Percentiles rank a stretch among this genome's conserved stretches.
These are phyloP conservation scores for Neopipo cinnamomea DNA, from an alignment of 2,113 vertebrate species.

Conservation along the genomic window DNA sequence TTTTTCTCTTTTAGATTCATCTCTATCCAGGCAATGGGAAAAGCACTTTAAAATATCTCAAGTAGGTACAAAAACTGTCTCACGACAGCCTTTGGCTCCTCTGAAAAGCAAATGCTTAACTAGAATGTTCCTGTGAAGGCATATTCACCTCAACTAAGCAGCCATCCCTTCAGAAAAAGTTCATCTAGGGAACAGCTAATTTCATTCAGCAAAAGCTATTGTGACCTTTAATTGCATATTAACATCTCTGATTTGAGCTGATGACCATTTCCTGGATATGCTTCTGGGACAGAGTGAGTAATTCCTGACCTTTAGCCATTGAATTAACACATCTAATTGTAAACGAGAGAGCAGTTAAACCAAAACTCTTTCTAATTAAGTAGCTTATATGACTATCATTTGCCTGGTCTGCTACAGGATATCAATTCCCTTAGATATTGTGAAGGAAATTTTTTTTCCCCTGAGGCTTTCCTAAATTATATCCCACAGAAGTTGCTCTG, in stretches of 20 bases:
- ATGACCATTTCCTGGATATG: conserved; percentile 1
- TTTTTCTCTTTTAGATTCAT: not conserved
- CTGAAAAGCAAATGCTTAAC: not conserved
- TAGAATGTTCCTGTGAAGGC: not conserved
- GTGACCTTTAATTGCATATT: conserved; percentile 36
- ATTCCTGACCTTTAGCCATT: conserved; percentile 52
- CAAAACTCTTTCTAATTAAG: not conserved
- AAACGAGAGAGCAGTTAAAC: not conserved
- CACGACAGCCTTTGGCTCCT: not conserved
- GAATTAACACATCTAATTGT: conserved; percentile 43
- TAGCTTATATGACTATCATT: not conserved
- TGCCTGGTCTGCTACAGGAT: not conserved
- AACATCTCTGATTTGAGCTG: conserved; percentile 18
- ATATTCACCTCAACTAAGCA: not conserved
- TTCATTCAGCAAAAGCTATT: not conserved
- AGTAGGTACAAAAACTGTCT: not conserved
- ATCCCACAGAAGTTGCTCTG: not conserved
- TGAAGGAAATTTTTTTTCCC: not conserved
- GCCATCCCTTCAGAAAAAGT: not conserved
- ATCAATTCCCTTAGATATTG: not conserved
- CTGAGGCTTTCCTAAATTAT: not conserved
- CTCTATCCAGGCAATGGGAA: not conserved
- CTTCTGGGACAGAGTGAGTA: conserved; percentile 5
- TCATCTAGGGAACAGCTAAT: not conserved
- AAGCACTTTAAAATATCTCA: not conserved